Conservation (phyloP, 2,888 invertebrate species). For the Danaus chrysippus region DNA sequence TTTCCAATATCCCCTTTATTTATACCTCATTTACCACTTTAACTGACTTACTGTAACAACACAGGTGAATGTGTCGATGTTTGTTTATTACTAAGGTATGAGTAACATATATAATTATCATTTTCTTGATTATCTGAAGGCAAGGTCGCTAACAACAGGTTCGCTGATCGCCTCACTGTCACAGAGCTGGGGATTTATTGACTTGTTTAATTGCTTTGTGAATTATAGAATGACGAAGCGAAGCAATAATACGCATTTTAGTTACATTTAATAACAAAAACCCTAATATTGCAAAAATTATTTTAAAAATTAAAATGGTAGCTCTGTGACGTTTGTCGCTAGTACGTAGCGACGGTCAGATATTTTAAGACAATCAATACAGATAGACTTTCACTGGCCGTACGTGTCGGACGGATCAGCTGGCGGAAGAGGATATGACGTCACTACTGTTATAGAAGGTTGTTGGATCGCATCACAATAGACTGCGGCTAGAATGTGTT, state of each 20-base stretch:
- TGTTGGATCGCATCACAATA: slow-evolving; percentile 7
- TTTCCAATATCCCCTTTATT: slow-evolving; percentile 20
- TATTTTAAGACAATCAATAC: slow-evolving; percentile 19
- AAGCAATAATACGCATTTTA: too few species aligned
- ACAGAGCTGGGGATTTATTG: too few species aligned
- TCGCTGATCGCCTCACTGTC: background rate
- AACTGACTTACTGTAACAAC: background rate
- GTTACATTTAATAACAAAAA: too few species aligned
- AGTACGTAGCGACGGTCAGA: slow-evolving; percentile 9
- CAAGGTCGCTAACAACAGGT: background rate
- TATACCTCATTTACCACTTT: background rate
- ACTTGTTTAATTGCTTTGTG: too few species aligned
- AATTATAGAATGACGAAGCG: too few species aligned
- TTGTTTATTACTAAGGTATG: background rate
- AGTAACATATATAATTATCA: background rate
- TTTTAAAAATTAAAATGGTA: too few species aligned
- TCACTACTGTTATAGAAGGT: slow-evolving; percentile 54
- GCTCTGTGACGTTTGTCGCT: too few species aligned
- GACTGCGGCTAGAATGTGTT: background rate
- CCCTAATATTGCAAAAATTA: too few species aligned
- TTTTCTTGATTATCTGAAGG: slow-evolving; percentile 8
- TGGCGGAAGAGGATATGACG: slow-evolving; percentile 74
- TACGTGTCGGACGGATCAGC: slow-evolving; percentile 52
- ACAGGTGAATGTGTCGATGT: too few species aligned
- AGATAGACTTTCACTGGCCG: slow-evolving; percentile 42